These are phyloP conservation scores for Xyrichtys novacula DNA, from an alignment of 2,797 vertebrate species.

Conservation along the genomic window DNA sequence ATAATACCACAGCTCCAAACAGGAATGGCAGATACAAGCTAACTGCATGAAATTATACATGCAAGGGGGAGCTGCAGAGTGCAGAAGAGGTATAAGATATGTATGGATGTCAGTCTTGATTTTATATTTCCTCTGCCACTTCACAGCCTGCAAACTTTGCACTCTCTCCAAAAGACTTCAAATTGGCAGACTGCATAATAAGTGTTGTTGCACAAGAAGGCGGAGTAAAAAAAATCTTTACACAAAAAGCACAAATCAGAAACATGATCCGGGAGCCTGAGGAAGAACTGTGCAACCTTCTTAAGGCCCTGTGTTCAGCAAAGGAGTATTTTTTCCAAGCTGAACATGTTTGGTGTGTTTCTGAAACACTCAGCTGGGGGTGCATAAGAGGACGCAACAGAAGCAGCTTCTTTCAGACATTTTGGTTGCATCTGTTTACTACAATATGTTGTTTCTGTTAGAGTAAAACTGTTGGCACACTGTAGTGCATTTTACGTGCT, in stretches of 20 bases:
- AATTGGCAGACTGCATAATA: neutral
- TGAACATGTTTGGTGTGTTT: neutral
- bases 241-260: neutral
- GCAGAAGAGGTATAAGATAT: neutral
- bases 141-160: neutral
- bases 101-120: neutral
- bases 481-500: neutral
- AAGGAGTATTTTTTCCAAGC: neutral
- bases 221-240: neutral
- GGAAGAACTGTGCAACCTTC: no score
- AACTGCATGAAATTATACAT: neutral
- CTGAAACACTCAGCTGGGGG: neutral
- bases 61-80: neutral
- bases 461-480: neutral
- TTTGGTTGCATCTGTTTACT: neutral
- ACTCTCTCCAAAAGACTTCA: slow-evolving; percentile 8
- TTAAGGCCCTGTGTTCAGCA: neutral
- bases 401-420: neutral
- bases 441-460: neutral
- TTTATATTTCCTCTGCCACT: neutral
- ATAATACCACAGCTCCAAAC: slow-evolving; percentile 4
- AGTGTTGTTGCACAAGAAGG: slow-evolving; percentile 1
- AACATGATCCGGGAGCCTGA: slow-evolving; percentile 1
- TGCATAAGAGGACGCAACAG: neutral
- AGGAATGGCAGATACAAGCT: neutral